These are phyloP conservation scores for Diadema setosum DNA, from an alignment of 35 echinoderm and acorn worm genomes.

Conservation along the genomic window DNA sequence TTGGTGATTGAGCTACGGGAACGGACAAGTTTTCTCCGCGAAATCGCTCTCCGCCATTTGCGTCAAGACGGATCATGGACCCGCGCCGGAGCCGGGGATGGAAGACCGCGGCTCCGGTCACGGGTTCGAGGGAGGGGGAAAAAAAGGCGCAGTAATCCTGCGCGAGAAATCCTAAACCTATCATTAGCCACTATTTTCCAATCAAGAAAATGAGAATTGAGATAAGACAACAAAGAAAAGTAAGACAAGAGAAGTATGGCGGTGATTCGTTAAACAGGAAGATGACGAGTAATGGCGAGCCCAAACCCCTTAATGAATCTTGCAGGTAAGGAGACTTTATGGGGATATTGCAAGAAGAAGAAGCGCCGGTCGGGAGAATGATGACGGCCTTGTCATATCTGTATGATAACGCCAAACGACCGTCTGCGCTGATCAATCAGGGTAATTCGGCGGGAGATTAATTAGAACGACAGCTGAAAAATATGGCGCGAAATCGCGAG, in stretches of 20 bases:
- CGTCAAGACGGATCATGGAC: not conserved
- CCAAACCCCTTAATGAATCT: not conserved
- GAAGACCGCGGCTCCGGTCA: too few species aligned
- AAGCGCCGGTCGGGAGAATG: not conserved
- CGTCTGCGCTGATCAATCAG: conserved; percentile 1
- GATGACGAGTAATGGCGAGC: not conserved
- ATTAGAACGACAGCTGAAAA: conserved; percentile 5
- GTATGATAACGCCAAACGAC: not conserved
- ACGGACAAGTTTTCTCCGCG: not conserved
- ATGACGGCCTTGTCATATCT: not conserved
- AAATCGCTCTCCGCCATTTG: conserved; percentile 6
- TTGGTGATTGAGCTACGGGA: conserved; percentile 25
- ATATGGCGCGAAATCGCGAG: not conserved
- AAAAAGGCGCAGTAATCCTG: too few species aligned
- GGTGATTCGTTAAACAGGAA: conserved; percentile 1
- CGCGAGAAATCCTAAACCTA: conserved; percentile 5
- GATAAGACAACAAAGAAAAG: not conserved
- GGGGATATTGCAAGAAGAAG: not conserved
- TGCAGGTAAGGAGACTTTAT: not conserved
- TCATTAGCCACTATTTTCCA: conserved; percentile 27
- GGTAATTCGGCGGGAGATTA: not conserved
- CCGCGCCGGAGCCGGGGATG: too few species aligned
- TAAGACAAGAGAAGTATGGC: not conserved
- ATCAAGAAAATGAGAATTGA: conserved; percentile 7
- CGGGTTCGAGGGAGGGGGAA: too few species aligned